Evolutionary conservation across 2,797 vertebrate genomes (phyloP).

Genomic region (Eutrigla gurnardus): DNA sequence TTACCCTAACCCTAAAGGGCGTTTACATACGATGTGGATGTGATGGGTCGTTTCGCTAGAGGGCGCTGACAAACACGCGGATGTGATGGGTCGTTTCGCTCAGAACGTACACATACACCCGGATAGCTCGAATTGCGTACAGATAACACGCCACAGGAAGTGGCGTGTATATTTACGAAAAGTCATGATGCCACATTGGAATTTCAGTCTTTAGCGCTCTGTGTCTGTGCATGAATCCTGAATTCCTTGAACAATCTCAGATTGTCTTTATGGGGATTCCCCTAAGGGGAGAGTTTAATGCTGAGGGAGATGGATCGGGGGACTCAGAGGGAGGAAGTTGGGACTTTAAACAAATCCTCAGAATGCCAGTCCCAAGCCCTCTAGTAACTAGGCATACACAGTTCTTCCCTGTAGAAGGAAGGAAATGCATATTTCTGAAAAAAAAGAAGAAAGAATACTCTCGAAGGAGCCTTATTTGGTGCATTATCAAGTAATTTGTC

Average conservation of each 20-base stretch:
- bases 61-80: too few relatives aligned
- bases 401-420: neutral
- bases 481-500: constrained; percentile 43
- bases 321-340: constrained; percentile 17
- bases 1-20: too few relatives aligned
- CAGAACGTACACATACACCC: too few relatives aligned
- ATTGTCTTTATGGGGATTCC: constrained; percentile 26
- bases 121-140: too few relatives aligned
- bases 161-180: too few relatives aligned
- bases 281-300: constrained; percentile 19
- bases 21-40: too few relatives aligned
- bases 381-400: neutral
- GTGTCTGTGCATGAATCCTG: constrained; percentile 11
- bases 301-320: neutral
- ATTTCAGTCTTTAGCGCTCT: neutral
- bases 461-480: neutral
- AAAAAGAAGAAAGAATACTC: neutral
- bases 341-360: constrained; percentile 35
- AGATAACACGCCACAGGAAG: too few relatives aligned
- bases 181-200: too few relatives aligned
- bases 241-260: neutral
- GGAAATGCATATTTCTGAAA: too few relatives aligned
- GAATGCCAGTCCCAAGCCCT: constrained; percentile 2
- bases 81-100: too few relatives aligned
- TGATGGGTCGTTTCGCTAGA: too few relatives aligned